phyloP scores from a whole-genome alignment of 2,888 invertebrate species.

The Nomada fabriciana region DNA sequence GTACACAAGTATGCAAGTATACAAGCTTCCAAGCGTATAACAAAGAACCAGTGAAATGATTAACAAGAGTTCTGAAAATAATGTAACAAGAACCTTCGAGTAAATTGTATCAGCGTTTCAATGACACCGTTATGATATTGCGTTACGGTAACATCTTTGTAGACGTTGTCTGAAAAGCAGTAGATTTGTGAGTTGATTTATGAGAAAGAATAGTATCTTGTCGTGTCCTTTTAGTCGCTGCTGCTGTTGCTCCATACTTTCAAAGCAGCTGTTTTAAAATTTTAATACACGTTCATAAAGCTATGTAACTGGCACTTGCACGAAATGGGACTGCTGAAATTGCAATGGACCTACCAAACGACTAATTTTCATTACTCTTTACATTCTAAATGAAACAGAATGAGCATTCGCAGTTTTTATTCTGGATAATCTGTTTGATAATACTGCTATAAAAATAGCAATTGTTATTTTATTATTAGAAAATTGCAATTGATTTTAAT shows the following conservation, averaged over 20 bases:
- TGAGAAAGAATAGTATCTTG: neutral
- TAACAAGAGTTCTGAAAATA: constrained; percentile 45
- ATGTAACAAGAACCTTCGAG: constrained; percentile 12
- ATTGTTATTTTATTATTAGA: neutral
- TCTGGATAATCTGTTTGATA: too few species aligned
- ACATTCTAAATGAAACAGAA: neutral
- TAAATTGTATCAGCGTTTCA: constrained; percentile 46
- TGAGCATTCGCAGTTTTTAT: neutral
- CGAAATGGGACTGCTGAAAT: neutral
- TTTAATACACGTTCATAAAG: neutral
- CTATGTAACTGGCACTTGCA: neutral
- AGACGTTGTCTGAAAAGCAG: neutral
- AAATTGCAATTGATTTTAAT: too few species aligned
- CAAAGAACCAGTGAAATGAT: constrained; percentile 35
- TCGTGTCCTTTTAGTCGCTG: neutral
- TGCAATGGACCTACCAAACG: neutral
- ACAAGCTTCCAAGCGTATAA: neutral
- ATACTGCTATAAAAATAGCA: too few species aligned
- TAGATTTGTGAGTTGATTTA: neutral
- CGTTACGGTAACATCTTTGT: constrained; percentile 13
- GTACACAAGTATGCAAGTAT: neutral
- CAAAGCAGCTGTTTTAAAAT: neutral
- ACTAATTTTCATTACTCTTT: neutral
- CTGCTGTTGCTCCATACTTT: neutral
- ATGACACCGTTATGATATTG: constrained; percentile 22